Base-by-base conservation (phyloP, 2,797 vertebrate genomes). In the Enteromius radiatus region DNA sequence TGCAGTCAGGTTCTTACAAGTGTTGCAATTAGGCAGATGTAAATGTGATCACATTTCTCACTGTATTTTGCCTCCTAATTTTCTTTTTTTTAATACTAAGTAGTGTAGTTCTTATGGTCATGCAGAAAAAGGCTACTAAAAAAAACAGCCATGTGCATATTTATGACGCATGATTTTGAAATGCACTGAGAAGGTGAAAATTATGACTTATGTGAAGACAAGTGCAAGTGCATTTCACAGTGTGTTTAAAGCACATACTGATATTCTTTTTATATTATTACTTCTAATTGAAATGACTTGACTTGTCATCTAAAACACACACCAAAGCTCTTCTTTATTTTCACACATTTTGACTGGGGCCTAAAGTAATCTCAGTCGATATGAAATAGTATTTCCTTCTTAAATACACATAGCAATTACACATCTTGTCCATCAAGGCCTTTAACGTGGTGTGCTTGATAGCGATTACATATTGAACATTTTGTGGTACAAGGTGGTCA, bases 341-440 rank as follows among this genome's bases (percentile, higher is more conserved):
- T 75, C 52, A 28, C 17, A 52, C 43, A 41, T 23, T 73, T 36
- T 54, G 10, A 41, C 43, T 64, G 15, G 15, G 70, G 43, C 33
- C 59, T 64, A 52, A 26, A 1, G 43, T 65, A 64, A 52, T 49
- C 9, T 33, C 8, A 3, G 38, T 76, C 33, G n/a, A 54, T 41
- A 15, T 31, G 0, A 5, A 38, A 52, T 26, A 10, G 0, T 41
- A 10, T 15, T 82, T 68, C 0, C 1, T 43, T 67, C 12, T 0
- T 38, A 15, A 43, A 56, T 45, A 33, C 28, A 38, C 36, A 0
- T 19, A 36, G 11, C 10, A 71, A 31, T 49, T 41, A 71, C 11
- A 52, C 68, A 80, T 83, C 28, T 52, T 21, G 74, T 59, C 52
- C 36, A 76, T 83, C 23, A 80, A 65, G 36, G 45, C 38, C 17